A percentile compares a stretch with the other conserved stretches of the same genome.
phyloP scores from a whole-genome alignment of 1,140 invertebrate genomes.

The Drosophila lacertosa region DNA sequence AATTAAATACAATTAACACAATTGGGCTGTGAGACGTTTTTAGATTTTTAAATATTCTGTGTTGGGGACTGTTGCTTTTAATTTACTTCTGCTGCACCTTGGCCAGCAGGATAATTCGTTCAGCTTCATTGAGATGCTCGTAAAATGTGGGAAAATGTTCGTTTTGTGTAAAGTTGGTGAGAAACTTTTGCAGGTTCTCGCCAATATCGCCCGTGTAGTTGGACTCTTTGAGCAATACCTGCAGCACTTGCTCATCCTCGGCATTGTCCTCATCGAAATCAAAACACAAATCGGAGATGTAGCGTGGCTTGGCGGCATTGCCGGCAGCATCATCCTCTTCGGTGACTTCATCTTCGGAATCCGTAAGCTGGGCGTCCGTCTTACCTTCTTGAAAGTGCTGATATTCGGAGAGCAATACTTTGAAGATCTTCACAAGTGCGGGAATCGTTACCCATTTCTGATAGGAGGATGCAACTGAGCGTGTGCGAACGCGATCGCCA shows the following conservation, averaged over 20 bases:
- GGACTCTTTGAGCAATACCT: constrained; percentile 86
- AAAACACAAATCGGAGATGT: constrained; percentile 71
- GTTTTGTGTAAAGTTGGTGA: constrained; percentile 87
- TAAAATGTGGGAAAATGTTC: constrained; percentile 86
- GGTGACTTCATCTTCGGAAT: constrained; percentile 78
- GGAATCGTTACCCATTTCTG: constrained; percentile 85
- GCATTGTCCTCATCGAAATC: constrained; percentile 80
- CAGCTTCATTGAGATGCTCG: constrained; percentile 85
- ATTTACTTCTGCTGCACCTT: constrained; percentile 64
- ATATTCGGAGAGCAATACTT: constrained; percentile 86
- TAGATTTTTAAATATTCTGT: constrained; percentile 10
- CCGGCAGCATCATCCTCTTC: constrained; percentile 53
- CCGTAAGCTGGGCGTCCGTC: constrained; percentile 83
- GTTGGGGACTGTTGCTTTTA: background rate
- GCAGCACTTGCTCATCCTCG: constrained; percentile 85
- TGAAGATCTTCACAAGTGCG: constrained; percentile 86
- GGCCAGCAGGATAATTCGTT: constrained; percentile 46
- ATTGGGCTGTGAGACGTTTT: constrained; percentile 11
- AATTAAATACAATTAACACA: constrained; percentile 58
- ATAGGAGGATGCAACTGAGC: constrained; percentile 72
- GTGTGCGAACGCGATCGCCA: constrained; percentile 81
- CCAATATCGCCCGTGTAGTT: constrained; percentile 87
- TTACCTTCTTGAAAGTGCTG: constrained; percentile 84
- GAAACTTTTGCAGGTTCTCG: constrained; percentile 87
- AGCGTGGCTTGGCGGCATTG: constrained; percentile 54